Evolutionary conservation across 2,797 vertebrate genomes (phyloP).

Genomic region (Bryconaethiops microstoma): DNA sequence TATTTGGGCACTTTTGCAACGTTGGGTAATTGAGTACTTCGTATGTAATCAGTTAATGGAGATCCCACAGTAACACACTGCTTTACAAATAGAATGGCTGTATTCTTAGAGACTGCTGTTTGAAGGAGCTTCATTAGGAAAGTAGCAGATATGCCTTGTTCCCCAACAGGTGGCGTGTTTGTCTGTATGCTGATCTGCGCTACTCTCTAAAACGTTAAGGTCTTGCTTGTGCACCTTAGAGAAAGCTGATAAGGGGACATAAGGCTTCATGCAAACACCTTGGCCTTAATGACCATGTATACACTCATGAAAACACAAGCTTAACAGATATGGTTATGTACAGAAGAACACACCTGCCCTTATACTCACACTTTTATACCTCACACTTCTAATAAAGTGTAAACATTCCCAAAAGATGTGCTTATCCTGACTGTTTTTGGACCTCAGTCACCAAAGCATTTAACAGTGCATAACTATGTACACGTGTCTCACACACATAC

Average conservation of each 20-base stretch:
- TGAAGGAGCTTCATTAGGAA: background rate
- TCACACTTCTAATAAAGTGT: conserved; percentile 20
- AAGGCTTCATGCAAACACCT: no score
- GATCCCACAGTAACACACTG: background rate
- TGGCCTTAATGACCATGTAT: background rate
- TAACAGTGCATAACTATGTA: background rate
- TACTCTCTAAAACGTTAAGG: background rate
- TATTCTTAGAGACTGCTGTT: background rate
- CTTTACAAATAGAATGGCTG: no score
- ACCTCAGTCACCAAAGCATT: conserved; percentile 4
- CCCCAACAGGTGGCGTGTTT: conserved; percentile 30
- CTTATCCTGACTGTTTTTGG: background rate
- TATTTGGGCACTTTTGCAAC: no score
- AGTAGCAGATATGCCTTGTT: background rate
- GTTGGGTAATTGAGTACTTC: no score
- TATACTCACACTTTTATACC: background rate
- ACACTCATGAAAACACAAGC: background rate
- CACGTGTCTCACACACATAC: no score
- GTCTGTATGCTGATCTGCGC: background rate
- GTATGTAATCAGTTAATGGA: background rate
- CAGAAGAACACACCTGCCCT: background rate
- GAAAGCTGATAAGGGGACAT: background rate
- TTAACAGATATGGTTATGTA: background rate
- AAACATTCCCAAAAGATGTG: background rate
- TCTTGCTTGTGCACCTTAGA: background rate